Conservation (phyloP, 2,113 vertebrate species). For the Gobio gobio region DNA sequence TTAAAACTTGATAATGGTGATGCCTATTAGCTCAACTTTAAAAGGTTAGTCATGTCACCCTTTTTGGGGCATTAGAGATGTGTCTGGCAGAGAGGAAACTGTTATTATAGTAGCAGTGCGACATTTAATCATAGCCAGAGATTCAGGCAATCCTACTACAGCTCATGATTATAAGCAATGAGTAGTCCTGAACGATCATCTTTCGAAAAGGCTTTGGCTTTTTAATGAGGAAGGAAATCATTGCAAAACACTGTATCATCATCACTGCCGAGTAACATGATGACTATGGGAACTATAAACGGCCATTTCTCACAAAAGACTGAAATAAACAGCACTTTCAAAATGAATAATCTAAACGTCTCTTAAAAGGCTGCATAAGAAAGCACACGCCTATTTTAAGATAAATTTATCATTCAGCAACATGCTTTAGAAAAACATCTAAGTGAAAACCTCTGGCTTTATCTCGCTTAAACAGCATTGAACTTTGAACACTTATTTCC, state of each 20-base stretch:
- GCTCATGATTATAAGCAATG: not conserved
- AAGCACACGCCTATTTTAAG: slow-evolving; percentile 12
- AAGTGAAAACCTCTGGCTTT: not conserved
- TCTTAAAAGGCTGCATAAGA: not conserved
- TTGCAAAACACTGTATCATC: not conserved
- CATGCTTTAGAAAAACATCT: not conserved
- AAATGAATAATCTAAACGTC: not conserved
- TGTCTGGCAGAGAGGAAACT: not conserved
- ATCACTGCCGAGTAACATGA: not conserved
- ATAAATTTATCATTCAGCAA: not conserved
- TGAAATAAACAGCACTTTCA: not conserved
- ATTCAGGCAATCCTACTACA: not conserved
- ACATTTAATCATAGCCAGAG: not conserved
- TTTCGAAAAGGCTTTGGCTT: not conserved
- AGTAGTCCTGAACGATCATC: not conserved
- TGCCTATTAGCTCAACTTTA: not conserved
- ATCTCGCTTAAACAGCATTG: slow-evolving; percentile 26
- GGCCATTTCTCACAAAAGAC: not conserved
- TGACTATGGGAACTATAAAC: not conserved
- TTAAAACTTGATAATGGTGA: slow-evolving; percentile 9
- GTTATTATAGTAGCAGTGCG: not conserved
- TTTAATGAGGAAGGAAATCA: slow-evolving; percentile 5
- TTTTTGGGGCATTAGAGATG: not conserved
- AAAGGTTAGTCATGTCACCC: not conserved
- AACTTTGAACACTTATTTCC: not conserved